Evolutionary conservation across 2,888 invertebrate genomes (phyloP).

Genomic region (Phalera bucephala): DNA sequence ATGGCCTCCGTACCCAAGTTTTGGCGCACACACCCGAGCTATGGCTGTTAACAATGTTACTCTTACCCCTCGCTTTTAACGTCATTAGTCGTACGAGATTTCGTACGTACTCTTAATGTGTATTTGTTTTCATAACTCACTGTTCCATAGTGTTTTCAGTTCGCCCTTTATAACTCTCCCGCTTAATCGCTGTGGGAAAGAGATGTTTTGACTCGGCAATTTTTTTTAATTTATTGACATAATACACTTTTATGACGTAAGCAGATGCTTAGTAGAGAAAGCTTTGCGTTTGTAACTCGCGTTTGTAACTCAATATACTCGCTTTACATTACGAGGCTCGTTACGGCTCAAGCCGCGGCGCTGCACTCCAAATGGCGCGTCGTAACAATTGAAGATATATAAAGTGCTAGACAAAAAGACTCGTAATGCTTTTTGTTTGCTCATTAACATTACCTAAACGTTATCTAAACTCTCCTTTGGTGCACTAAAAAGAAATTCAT

Average conservation of each 20-base stretch:
- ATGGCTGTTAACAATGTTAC: constrained; percentile 78
- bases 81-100: constrained; percentile 80
- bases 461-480: constrained; percentile 50
- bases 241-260: constrained; percentile 53
- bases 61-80: constrained; percentile 77
- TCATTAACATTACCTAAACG: constrained; percentile 53
- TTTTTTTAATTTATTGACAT: constrained; percentile 56
- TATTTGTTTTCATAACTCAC: constrained; percentile 79
- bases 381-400: constrained; percentile 42
- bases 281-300: constrained; percentile 21
- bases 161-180: constrained; percentile 54
- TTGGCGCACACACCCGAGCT: constrained; percentile 76
- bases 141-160: constrained; percentile 61
- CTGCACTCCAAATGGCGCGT: constrained; percentile 43
- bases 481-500: constrained; percentile 63
- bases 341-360: constrained; percentile 29
- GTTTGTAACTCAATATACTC: constrained; percentile 18
- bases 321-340: constrained; percentile 26
- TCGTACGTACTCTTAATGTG: constrained; percentile 72
- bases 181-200: constrained; percentile 77
- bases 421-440: constrained; percentile 45
- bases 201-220: constrained; percentile 58
- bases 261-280: constrained; percentile 37
- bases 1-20: constrained; percentile 72
- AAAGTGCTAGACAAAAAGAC: constrained; percentile 45